phyloP scores from a whole-genome alignment of 1,140 invertebrate genomes.

The Lordiphosa stackelbergi region DNA sequence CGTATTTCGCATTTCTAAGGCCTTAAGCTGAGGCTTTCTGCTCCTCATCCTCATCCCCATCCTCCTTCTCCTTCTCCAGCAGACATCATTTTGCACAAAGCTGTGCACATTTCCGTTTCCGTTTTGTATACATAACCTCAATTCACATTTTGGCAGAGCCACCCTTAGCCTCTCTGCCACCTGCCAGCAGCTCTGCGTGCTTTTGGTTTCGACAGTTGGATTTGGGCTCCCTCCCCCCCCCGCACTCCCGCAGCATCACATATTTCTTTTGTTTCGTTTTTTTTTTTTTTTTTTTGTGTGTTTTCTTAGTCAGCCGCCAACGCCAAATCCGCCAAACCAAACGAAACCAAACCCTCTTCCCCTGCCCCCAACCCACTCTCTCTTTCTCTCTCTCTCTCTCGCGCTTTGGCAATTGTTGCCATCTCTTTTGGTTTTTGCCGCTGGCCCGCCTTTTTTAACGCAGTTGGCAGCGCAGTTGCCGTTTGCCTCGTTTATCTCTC shows the following conservation, averaged over 20 bases:
- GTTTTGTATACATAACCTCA: slow-evolving; percentile 74
- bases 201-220: slow-evolving; percentile 74
- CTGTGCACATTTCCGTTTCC: slow-evolving; percentile 72
- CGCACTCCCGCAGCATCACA: background rate
- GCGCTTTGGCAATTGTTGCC: slow-evolving; percentile 34
- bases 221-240: slow-evolving; percentile 40
- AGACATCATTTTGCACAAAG: slow-evolving; percentile 69
- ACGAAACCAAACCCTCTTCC: slow-evolving; percentile 17
- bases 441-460: slow-evolving; percentile 43
- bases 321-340: slow-evolving; percentile 59
- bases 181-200: slow-evolving; percentile 67
- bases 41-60: slow-evolving; percentile 5
- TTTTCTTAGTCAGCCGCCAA: slow-evolving; percentile 68
- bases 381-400: slow-evolving; percentile 22
- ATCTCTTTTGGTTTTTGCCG: slow-evolving; percentile 38
- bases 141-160: slow-evolving; percentile 67
- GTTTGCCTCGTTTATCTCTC: slow-evolving; percentile 45
- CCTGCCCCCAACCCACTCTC: slow-evolving; percentile 2
- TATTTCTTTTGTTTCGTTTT: slow-evolving; percentile 60
- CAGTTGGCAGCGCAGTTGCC: slow-evolving; percentile 23
- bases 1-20: background rate
- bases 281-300: slow-evolving; percentile 23
- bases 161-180: slow-evolving; percentile 41
- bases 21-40: background rate
- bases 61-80: background rate